Percentiles rank a stretch among this genome's conserved stretches.
Evolutionary conservation across 2,113 vertebrate genomes (phyloP).

Genomic region (Crotalus helleri): DNA sequence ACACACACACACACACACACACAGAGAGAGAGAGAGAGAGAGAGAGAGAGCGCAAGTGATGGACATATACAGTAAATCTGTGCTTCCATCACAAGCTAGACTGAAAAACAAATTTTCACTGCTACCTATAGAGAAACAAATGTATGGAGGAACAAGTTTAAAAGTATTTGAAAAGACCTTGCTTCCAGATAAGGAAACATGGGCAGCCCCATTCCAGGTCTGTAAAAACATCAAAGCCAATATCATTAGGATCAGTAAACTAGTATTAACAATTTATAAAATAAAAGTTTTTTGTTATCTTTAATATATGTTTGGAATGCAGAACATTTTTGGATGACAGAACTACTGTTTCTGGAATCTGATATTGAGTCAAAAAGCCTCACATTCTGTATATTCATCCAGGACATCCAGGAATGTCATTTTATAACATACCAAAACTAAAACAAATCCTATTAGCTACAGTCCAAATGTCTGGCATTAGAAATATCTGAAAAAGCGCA

Average conservation of each 20-base stretch:
- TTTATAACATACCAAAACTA: neutral
- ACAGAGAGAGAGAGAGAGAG: no score
- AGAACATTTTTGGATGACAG: neutral
- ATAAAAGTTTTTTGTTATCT: neutral
- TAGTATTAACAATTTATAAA: neutral
- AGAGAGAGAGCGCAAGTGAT: no score
- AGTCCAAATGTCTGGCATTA: neutral
- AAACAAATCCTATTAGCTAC: neutral
- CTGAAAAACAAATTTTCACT: neutral
- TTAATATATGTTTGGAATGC: neutral
- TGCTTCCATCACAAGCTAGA: neutral
- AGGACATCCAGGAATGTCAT: neutral
- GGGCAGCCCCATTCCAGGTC: neutral
- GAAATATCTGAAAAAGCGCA: neutral
- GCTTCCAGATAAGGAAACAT: neutral
- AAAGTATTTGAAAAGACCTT: neutral
- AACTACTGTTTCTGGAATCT: neutral
- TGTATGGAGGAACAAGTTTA: neutral
- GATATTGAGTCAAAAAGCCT: neutral
- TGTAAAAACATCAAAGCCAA: neutral
- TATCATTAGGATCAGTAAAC: neutral
- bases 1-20: no score
- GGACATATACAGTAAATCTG: neutral
- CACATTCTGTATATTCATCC: neutral
- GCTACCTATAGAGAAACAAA: neutral